Evolutionary conservation across 1,140 invertebrate genomes (phyloP), one percentile per base, ranked within the genome.

Genomic region (Caenorhabditis tropicalis): DNA sequence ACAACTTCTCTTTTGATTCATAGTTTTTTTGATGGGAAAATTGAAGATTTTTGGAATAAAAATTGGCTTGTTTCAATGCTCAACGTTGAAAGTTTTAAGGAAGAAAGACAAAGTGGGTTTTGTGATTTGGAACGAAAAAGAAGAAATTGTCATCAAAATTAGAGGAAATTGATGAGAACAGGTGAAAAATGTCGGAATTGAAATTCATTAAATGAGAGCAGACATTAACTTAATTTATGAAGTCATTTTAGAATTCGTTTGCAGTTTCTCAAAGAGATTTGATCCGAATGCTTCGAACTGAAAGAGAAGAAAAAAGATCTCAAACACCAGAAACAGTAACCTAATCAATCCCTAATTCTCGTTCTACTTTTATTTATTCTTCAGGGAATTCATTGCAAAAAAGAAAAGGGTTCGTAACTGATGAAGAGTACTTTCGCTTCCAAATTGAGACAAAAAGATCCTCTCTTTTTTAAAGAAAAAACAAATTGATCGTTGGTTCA

Each of bases 401-500:
- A n/a, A n/a, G n/a, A n/a, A n/a, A 9, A 46, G n/a, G 2, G 49
- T 51, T 51, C 49, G 49, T n/a, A 46, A n/a, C n/a, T 60, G 56
- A 29, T 60, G 56, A 60, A 31, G 29, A 31, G 31, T n/a, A n/a
- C n/a, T n/a, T n/a, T 9, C 9, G 31, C 43, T 10, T 46, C 49
- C 49, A 36, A 70, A 70, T 70, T 70, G 33, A 70, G 53, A 29
- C 24, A 70, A n/a, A 70, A 70, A 70, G 19, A 70, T 70, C n/a
- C n/a, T n/a, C n/a, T n/a, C n/a, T n/a, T n/a, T n/a, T n/a, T n/a
- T n/a, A n/a, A 33, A 70, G 60, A 19, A 36, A 33, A 70, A 36
- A 70, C 33, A 70, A 70, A 70, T 70, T 70, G 60, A 70, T 70
- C 60, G 21, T 70, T 70, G 60, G 60, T 70, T 70, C 60, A 33